A percentile compares a stretch with the other conserved stretches of the same genome.
phyloP scores from a whole-genome alignment of 92 coral and sea anemone genomes.

The Montipora capitata region DNA sequence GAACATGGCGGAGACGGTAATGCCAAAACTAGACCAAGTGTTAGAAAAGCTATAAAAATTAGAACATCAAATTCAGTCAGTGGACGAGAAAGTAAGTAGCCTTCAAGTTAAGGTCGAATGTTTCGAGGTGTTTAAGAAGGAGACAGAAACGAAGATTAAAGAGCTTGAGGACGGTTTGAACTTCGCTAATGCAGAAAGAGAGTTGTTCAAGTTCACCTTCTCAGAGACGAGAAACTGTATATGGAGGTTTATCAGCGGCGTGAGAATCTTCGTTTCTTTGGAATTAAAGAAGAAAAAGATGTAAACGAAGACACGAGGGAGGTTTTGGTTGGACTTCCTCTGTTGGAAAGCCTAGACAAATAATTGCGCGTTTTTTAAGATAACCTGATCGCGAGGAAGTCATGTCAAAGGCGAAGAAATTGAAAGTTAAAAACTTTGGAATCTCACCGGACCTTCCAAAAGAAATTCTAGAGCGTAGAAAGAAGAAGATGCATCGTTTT shows the following conservation, averaged over 20 bases:
- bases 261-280: neutral
- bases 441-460: no score
- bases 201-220: slow-evolving; percentile 3
- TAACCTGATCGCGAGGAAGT: no score
- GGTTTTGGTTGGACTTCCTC: neutral
- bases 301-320: neutral
- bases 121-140: slow-evolving; percentile 1
- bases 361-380: no score
- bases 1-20: neutral
- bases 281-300: neutral
- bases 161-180: slow-evolving; percentile 1
- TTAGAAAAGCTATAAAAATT: neutral
- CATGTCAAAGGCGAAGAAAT: neutral
- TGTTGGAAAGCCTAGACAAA: no score
- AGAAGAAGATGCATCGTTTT: neutral
- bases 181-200: neutral
- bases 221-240: slow-evolving; percentile 5
- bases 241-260: neutral
- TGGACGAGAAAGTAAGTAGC: neutral
- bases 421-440: neutral
- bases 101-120: neutral
- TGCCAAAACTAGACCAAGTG: slow-evolving; percentile 1
- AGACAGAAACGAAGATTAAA: slow-evolving; percentile 6
- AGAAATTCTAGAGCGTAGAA: neutral
- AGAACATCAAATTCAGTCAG: neutral